Percentiles rank a stretch among this genome's conserved stretches.
These are phyloP conservation scores for Matsumyia berberina DNA, from an alignment of 2,888 invertebrate genomes.

Conservation along the genomic window DNA sequence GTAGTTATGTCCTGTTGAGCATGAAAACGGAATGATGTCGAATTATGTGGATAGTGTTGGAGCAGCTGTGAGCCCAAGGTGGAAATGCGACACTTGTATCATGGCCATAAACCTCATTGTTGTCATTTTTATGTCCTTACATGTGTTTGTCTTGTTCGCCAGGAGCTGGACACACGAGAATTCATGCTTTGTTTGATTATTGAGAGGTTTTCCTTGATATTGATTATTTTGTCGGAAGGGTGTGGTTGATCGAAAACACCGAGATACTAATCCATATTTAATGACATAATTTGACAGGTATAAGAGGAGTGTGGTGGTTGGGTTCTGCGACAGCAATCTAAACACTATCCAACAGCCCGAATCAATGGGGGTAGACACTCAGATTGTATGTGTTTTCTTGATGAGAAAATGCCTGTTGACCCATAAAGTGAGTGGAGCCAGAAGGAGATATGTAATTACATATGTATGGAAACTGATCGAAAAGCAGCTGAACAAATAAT, in stretches of 20 bases:
- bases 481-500: too few relatives aligned
- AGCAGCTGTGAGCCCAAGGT: constrained; percentile 16
- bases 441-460: too few relatives aligned
- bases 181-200: constrained; percentile 8
- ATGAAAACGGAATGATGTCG: constrained; percentile 22
- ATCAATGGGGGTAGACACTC: neutral
- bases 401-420: neutral
- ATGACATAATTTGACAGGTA: neutral
- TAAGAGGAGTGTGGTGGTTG: too few relatives aligned
- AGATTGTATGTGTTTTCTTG: neutral
- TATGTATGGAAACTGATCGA: too few relatives aligned
- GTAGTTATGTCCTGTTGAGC: constrained; percentile 38
- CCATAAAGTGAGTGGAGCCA: neutral
- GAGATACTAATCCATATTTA: constrained; percentile 28
- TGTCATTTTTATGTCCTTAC: constrained; percentile 38
- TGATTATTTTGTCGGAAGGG: constrained; percentile 24
- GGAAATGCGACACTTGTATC: constrained; percentile 22
- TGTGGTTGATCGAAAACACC: constrained; percentile 12
- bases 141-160: constrained; percentile 1
- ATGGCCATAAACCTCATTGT: constrained; percentile 19
- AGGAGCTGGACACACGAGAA: neutral
- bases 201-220: neutral
- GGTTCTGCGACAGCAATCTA: neutral
- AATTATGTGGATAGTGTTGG: constrained; percentile 10
- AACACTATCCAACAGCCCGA: neutral